Percentiles rank a stretch among this genome's conserved stretches.
These are phyloP conservation scores for Laterallus jamaicensis DNA, from an alignment of 2,113 vertebrate genomes.

Conservation along the genomic window DNA sequence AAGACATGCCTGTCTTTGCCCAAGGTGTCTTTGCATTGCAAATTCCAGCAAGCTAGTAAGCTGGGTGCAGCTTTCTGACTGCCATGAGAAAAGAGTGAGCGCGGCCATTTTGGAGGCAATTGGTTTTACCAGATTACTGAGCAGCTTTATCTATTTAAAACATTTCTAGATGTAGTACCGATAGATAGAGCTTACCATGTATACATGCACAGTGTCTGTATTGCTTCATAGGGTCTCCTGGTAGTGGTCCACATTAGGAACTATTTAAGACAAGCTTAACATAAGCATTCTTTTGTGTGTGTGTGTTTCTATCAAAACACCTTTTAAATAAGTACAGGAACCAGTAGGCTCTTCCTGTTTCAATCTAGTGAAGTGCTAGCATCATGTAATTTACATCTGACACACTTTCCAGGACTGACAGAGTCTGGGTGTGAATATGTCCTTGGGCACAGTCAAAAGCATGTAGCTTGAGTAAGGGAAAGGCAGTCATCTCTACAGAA, in stretches of 20 bases:
- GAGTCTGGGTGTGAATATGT: conserved; percentile 36
- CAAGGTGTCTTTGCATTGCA: not conserved
- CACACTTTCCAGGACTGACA: conserved; percentile 54
- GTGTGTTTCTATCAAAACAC: not conserved
- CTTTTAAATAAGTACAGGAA: not conserved
- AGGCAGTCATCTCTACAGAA: not conserved
- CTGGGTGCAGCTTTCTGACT: not conserved
- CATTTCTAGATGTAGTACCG: not conserved
- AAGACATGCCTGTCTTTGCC: conserved; percentile 6
- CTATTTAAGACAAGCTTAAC: not conserved
- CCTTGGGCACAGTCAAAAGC: conserved; percentile 20
- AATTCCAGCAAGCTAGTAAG: not conserved
- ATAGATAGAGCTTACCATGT: not conserved
- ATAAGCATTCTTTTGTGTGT: not conserved
- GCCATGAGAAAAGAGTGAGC: not conserved
- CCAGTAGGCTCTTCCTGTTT: conserved; percentile 20
- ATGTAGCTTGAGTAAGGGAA: not conserved
- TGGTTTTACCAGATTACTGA: not conserved
- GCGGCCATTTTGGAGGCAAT: not conserved
- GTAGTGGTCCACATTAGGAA: not conserved
- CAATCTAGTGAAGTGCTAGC: conserved; percentile 7
- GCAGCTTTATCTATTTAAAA: not conserved
- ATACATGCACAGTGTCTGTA: not conserved
- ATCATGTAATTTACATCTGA: conserved; percentile 58
- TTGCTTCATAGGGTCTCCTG: not conserved